Conservation (phyloP, 2,113 vertebrate genomes). For the Dolichallabes microphthalmus region DNA sequence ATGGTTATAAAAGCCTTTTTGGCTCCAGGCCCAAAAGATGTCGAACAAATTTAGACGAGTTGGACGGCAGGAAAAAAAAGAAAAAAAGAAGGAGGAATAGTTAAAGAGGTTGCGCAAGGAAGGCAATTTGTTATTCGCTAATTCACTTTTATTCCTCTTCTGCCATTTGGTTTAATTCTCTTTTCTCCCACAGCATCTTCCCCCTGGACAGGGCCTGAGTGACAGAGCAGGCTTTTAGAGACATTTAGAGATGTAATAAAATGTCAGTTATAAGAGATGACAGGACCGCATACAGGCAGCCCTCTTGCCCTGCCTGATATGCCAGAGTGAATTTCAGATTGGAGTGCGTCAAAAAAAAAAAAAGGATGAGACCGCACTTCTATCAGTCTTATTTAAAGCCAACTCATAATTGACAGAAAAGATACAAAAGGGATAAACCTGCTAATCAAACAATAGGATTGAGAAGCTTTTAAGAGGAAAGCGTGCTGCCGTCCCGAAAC, state of each 20-base stretch:
- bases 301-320: slow-evolving; percentile 40
- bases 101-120: slow-evolving; percentile 62
- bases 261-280: slow-evolving; percentile 63
- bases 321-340: slow-evolving; percentile 46
- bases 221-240: slow-evolving; percentile 64
- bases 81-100: slow-evolving; percentile 47
- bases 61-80: slow-evolving; percentile 50
- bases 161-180: slow-evolving; percentile 71
- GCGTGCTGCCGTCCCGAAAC: slow-evolving; percentile 33
- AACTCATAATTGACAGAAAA: slow-evolving; percentile 17
- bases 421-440: slow-evolving; percentile 30
- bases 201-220: slow-evolving; percentile 51
- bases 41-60: slow-evolving; percentile 91
- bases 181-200: slow-evolving; percentile 48
- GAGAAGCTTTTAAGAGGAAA: slow-evolving; percentile 39
- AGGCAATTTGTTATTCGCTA: slow-evolving; percentile 74
- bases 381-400: slow-evolving; percentile 33
- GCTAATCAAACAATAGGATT: slow-evolving; percentile 54
- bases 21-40: slow-evolving; percentile 86
- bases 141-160: slow-evolving; percentile 72
- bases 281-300: slow-evolving; percentile 55
- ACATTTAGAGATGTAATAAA: slow-evolving; percentile 75
- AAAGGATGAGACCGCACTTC: slow-evolving; percentile 21
- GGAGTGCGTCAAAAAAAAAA: slow-evolving; percentile 44
- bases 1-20: slow-evolving; percentile 99